Conservation (phyloP, 2,888 invertebrate species). For the Hemicrepidius hirtus region DNA sequence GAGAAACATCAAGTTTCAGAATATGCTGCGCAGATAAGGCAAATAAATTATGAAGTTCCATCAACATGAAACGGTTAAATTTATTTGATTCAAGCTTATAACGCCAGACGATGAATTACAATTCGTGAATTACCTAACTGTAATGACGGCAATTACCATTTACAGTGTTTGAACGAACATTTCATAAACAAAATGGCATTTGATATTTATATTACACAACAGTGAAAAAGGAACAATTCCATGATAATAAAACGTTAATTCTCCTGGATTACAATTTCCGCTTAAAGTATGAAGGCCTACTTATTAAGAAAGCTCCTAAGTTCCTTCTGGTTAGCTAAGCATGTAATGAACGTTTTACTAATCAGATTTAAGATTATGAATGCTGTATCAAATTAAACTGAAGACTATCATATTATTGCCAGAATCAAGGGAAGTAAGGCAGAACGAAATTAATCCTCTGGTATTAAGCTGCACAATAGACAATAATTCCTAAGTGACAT, state of each 20-base stretch:
- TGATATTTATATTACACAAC: slow-evolving; percentile 16
- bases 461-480: slow-evolving; percentile 11
- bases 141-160: slow-evolving; percentile 25
- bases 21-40: background rate
- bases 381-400: slow-evolving; percentile 33
- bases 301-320: slow-evolving; percentile 19
- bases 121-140: slow-evolving; percentile 14
- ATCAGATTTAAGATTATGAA: slow-evolving; percentile 36
- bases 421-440: slow-evolving; percentile 20
- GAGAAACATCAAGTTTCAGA: slow-evolving; percentile 12
- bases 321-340: slow-evolving; percentile 36
- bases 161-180: slow-evolving; percentile 13
- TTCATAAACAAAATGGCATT: background rate
- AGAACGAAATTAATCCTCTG: background rate
- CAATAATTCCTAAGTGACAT: no score
- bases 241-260: slow-evolving; percentile 20
- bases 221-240: slow-evolving; percentile 17
- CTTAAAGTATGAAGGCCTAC: slow-evolving; percentile 10
- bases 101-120: background rate
- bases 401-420: slow-evolving; percentile 25
- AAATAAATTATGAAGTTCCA: slow-evolving; percentile 13
- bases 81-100: slow-evolving; percentile 2
- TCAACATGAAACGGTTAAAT: background rate
- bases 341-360: slow-evolving; percentile 41
- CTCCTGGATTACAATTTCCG: slow-evolving; percentile 16